These are phyloP conservation scores for Cranoglanis bouderius DNA, from an alignment of 2,113 vertebrate species.

Conservation along the genomic window DNA sequence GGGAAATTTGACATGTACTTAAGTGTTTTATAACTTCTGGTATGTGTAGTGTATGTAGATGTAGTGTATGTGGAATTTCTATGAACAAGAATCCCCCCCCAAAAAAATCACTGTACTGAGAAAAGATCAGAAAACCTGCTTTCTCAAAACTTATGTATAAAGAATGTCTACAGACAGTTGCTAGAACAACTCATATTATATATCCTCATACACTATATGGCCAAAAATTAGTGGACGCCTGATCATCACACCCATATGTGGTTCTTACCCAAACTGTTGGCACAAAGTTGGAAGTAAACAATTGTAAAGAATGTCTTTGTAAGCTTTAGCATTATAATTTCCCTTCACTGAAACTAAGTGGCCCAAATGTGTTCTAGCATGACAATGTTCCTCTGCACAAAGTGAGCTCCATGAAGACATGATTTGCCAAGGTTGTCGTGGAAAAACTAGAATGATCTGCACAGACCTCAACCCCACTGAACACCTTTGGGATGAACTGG, in stretches of 20 bases:
- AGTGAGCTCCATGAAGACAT: not conserved
- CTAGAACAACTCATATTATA: not conserved
- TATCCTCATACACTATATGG: not conserved
- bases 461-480: not conserved
- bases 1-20: not conserved
- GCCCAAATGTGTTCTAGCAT: not conserved
- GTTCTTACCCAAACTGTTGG: not conserved
- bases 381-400: not conserved
- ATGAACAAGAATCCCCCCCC: not conserved
- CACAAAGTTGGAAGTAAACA: not conserved
- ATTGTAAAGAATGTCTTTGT: not conserved
- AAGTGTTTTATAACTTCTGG: not conserved
- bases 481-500: not conserved
- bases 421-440: not conserved
- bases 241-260: not conserved
- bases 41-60: not conserved
- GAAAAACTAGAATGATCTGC: not conserved
- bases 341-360: not conserved
- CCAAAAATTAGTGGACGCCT: not conserved
- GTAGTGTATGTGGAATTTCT: not conserved
- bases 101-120: not conserved
- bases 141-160: not conserved
- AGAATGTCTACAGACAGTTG: not conserved
- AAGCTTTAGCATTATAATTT: not conserved
- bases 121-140: not conserved